Evolutionary conservation across 2,888 invertebrate genomes (phyloP).

Genomic region (Ptychoptera contaminata): DNA sequence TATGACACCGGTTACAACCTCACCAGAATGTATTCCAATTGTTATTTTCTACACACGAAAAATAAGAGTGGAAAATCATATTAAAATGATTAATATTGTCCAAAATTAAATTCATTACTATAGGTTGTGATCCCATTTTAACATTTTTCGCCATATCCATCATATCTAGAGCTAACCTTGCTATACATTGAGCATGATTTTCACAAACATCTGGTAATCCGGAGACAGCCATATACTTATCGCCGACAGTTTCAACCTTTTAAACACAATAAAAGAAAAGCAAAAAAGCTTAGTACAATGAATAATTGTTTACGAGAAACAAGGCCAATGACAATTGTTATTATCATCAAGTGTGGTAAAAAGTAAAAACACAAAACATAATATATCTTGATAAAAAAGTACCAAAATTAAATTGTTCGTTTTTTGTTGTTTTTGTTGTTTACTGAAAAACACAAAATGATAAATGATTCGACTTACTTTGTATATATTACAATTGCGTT

Average conservation of each 20-base stretch:
- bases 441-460: not conserved
- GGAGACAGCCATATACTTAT: constrained; percentile 96
- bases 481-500: constrained; percentile 83
- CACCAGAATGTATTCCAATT: constrained; percentile 87
- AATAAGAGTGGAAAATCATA: constrained; percentile 5
- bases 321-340: not conserved
- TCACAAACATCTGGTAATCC: constrained; percentile 84
- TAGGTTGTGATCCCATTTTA: constrained; percentile 70
- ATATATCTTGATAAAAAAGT: not conserved
- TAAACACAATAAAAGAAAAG: not conserved
- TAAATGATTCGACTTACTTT: constrained; percentile 45
- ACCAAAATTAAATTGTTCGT: not conserved
- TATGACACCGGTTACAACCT: constrained; percentile 88
- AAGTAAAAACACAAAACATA: no score
- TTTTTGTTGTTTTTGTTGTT: not conserved
- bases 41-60: constrained; percentile 58
- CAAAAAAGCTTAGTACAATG: not conserved
- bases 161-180: constrained; percentile 80
- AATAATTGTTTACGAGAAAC: not conserved
- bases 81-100: not conserved
- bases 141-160: constrained; percentile 85
- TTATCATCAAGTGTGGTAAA: not conserved
- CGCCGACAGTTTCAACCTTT: constrained; percentile 93
- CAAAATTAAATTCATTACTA: constrained; percentile 40
- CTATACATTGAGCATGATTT: constrained; percentile 83